Evolutionary conservation across 2,113 vertebrate species (phyloP).

Genomic region (Scophthalmus maximus): DNA sequence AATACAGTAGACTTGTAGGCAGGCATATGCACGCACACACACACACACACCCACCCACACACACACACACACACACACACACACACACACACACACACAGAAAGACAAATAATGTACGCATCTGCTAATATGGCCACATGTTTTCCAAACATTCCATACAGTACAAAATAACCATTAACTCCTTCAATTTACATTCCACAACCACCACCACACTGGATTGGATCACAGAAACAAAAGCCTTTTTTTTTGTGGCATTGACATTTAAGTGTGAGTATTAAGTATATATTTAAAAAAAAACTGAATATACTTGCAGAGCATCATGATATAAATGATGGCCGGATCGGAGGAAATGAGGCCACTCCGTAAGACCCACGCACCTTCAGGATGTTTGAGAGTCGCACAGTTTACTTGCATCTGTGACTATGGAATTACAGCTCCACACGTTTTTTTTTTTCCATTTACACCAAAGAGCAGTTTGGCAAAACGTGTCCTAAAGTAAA

Average conservation of each 20-base stretch:
- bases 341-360: slow-evolving; percentile 28
- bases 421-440: slow-evolving; percentile 71
- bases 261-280: slow-evolving; percentile 19
- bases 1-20: slow-evolving; percentile 11
- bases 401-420: slow-evolving; percentile 69
- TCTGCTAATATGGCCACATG: slow-evolving; percentile 1
- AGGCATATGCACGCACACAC: slow-evolving; percentile 1
- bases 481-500: slow-evolving; percentile 81
- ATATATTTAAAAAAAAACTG: no score
- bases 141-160: slow-evolving; percentile 10
- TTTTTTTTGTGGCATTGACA: neutral
- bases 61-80: slow-evolving; percentile 28
- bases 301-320: neutral
- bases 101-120: neutral
- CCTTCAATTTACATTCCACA: neutral
- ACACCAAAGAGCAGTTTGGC: slow-evolving; percentile 74
- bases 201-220: neutral
- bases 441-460: slow-evolving; percentile 75
- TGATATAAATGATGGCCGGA: slow-evolving; percentile 1
- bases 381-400: no score
- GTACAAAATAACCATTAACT: slow-evolving; percentile 12
- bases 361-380: neutral
- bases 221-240: neutral
- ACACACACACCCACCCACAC: neutral
- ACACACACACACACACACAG: slow-evolving; percentile 18